These are phyloP conservation scores for Nomada ferruginata DNA, from an alignment of 2,888 invertebrate species.

Conservation along the genomic window DNA sequence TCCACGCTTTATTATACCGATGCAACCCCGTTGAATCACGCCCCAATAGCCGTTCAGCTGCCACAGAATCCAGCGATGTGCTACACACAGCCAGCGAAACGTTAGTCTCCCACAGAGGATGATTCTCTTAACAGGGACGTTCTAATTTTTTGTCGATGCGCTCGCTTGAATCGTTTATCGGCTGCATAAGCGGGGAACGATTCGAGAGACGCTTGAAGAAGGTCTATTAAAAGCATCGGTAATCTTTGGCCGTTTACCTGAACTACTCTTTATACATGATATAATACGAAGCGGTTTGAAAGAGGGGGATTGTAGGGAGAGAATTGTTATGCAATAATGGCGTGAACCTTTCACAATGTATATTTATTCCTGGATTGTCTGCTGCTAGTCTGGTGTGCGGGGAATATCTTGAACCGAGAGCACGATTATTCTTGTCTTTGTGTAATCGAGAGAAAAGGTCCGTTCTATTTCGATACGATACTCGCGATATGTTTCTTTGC, in stretches of 20 bases:
- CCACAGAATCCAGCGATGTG: slow-evolving; percentile 27
- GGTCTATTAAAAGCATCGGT: slow-evolving; percentile 19
- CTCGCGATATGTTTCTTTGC: too few relatives aligned
- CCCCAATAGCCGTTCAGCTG: slow-evolving; percentile 62
- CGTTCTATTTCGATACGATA: not conserved
- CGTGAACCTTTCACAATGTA: slow-evolving; percentile 9
- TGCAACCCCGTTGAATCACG: slow-evolving; percentile 65
- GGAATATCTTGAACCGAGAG: slow-evolving; percentile 17
- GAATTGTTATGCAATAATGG: slow-evolving; percentile 36
- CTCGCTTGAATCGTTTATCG: slow-evolving; percentile 18
- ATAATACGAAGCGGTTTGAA: not conserved
- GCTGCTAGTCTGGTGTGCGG: slow-evolving; percentile 9
- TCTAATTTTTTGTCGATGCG: slow-evolving; percentile 18
- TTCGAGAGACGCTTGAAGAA: not conserved
- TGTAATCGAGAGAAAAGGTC: not conserved
- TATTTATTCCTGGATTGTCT: slow-evolving; percentile 50
- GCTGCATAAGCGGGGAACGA: not conserved
- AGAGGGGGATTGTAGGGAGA: not conserved
- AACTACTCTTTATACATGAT: not conserved
- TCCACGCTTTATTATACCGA: slow-evolving; percentile 58
- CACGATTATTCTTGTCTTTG: slow-evolving; percentile 33
- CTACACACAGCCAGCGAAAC: slow-evolving; percentile 5
- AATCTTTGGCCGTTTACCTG: slow-evolving; percentile 38
- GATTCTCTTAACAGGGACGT: slow-evolving; percentile 24
- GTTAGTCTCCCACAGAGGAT: slow-evolving; percentile 22